Evolutionary conservation across 1,140 invertebrate species (phyloP).

Genomic region (Globodera rostochiensis): DNA sequence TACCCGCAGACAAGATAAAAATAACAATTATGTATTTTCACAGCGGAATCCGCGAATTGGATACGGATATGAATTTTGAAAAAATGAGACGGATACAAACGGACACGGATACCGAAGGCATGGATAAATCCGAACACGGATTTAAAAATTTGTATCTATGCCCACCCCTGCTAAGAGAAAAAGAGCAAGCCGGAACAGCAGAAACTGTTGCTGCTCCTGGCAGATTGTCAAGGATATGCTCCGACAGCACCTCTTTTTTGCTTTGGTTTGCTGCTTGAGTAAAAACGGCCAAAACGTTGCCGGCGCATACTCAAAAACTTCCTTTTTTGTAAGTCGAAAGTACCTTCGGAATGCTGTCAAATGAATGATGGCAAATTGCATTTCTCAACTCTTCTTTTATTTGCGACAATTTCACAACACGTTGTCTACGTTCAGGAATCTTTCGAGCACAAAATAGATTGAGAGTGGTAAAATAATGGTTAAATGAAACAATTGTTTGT

Average conservation of each 20-base stretch:
- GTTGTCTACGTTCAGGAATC: slow-evolving; percentile 25
- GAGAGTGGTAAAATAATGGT: too few relatives aligned
- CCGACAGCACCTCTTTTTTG: not conserved
- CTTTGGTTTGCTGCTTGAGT: not conserved
- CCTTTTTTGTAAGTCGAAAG: slow-evolving; percentile 26
- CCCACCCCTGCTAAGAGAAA: slow-evolving; percentile 5
- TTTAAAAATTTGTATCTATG: too few relatives aligned
- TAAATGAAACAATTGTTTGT: too few relatives aligned
- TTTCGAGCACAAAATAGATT: too few relatives aligned
- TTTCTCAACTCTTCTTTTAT: slow-evolving; percentile 47
- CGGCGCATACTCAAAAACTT: slow-evolving; percentile 47
- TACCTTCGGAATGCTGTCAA: slow-evolving; percentile 25
- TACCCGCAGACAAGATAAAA: too few relatives aligned
- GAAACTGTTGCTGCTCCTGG: slow-evolving; percentile 14
- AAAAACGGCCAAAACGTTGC: slow-evolving; percentile 48
- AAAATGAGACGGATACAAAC: too few relatives aligned
- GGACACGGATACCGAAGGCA: too few relatives aligned
- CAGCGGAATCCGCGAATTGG: too few relatives aligned
- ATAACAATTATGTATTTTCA: too few relatives aligned
- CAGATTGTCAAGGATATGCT: not conserved
- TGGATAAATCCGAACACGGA: too few relatives aligned
- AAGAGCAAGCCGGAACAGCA: not conserved
- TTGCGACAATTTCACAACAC: slow-evolving; percentile 41
- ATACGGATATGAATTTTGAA: not conserved
- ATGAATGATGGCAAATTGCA: slow-evolving; percentile 45